Evolutionary conservation across 2,888 invertebrate species (phyloP), one percentile per base, ranked within the genome.

Genomic region (Synergus laeviventris): DNA sequence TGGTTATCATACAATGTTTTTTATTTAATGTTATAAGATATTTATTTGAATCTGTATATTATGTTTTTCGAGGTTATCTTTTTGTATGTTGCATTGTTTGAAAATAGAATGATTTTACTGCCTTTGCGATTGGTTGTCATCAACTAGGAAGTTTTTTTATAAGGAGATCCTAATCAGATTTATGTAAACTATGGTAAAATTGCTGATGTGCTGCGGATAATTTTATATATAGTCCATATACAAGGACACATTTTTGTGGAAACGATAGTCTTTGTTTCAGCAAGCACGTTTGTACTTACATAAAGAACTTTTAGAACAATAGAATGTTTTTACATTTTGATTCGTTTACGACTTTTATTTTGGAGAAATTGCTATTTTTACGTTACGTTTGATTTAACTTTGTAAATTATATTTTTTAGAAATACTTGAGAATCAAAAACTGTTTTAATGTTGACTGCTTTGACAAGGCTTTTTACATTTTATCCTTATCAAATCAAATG

Each of bases 21-120:
- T 18, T 38, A 1, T 38, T 11, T n/a, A 2, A 18, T 18, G 12
- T 24, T 18, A 18, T 24, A 4, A 38, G 18, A 38, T 8, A 2
- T 38, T 9, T n/a, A 62, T 62, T 39, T 21, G 7, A 62, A 18
- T 38, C 11, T 61, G 8, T n/a, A n/a, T n/a, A 18, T 38, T 11
- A 18, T 9, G n/a, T 39, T 42, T 64, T 64, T 66, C 16, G 42
- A 66, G 45, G 45, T 45, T 21, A 66, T 45, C 16, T 24, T 45
- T 64, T 64, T 64, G 18, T 59, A 31, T 31, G 31, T 31, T 7
- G 31, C n/a, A n/a, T n/a, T n/a, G 31, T 31, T 31, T 0, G 31
- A 31, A 5, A 5, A 5, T 4, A 31, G 4, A 31, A 5, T 31
- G 31, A 5, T 31, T 31, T 21, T 21, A 18, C 21, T 21, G 18